Conservation (phyloP, 2,797 vertebrate genomes). For the Pristis pectinata region DNA sequence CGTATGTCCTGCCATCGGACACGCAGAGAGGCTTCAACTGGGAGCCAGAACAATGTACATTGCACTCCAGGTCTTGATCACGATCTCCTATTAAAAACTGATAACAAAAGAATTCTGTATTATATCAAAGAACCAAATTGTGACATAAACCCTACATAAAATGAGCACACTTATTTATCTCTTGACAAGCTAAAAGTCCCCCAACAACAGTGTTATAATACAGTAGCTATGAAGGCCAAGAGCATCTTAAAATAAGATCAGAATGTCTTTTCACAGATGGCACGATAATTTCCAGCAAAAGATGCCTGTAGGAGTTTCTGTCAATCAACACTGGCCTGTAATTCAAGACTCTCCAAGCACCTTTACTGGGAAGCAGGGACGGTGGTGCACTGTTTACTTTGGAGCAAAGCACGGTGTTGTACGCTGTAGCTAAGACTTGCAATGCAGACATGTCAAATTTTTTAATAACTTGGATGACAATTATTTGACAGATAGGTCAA, state of each 20-base stretch:
- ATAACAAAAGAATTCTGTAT: not conserved
- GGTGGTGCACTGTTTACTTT: not conserved
- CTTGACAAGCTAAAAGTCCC: not conserved
- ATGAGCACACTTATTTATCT: not conserved
- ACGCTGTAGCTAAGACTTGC: not conserved
- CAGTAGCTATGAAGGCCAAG: not conserved
- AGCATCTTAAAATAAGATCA: not conserved
- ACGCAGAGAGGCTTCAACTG: slow-evolving; percentile 84
- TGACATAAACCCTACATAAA: not conserved
- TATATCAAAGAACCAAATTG: not conserved
- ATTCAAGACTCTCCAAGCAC: not conserved
- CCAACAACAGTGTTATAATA: not conserved
- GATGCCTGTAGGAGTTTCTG: not conserved
- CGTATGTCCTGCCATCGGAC: slow-evolving; percentile 83
- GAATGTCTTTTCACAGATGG: not conserved
- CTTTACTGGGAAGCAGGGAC: not conserved
- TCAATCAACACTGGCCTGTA: not conserved
- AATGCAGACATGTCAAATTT: not conserved
- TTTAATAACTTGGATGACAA: not conserved
- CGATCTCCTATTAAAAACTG: slow-evolving; percentile 94
- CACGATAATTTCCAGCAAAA: not conserved
- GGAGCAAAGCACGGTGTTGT: not conserved
- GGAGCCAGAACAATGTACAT: slow-evolving; percentile 72
- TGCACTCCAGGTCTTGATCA: slow-evolving; percentile 75
- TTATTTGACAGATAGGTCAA: slow-evolving; percentile 23